Evolutionary conservation across 2,113 vertebrate species (phyloP), one percentile per base, ranked within the genome.

Genomic region (Panurus biarmicus): DNA sequence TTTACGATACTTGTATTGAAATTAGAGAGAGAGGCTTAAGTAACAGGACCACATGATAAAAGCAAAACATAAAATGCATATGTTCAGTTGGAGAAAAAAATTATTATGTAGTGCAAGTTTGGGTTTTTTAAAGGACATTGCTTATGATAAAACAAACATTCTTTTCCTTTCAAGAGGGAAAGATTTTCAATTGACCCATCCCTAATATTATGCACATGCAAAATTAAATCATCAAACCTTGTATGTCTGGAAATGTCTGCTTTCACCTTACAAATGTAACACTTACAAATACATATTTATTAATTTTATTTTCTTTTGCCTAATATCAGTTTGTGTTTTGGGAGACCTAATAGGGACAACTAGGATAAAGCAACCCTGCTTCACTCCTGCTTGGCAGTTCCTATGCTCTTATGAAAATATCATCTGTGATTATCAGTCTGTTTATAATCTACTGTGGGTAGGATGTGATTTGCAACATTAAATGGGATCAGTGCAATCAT

Each of bases 401-500:
- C 69, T 64, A 26, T 23, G 57, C 76, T 93, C 25, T 92, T 93
- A 88, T 40, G 36, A 87, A 95, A 90, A 69, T 69, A 95, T 96
- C 80, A 84, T 86, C 95, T 78, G 61, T 89, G 89, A 94, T 95
- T 90, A 95, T 91, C 79, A 78, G 84, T 7, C 53, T 90, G 86
- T 45, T 93, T 96, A 94, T 82, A 92, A 91, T 88, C 91, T 95
- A 48, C 62, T 47, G 89, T 67, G 80, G 40, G 40, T 78, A 93
- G 91, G 87, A 92, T 89, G 76, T 85, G 86, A 91, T 95, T 84
- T 94, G 87, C 65, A 87, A 89, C 81, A 96, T 92, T 92, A 92
- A 94, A 90, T 87, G 80, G 80, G 80, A 96, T 92, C 89, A 94
- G 53, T 57, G 45, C 64, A 90, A 86, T 88, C 79, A 80, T 7